Conservation (phyloP, 1,140 invertebrate genomes). For the Drosophila kurseongensis region DNA sequence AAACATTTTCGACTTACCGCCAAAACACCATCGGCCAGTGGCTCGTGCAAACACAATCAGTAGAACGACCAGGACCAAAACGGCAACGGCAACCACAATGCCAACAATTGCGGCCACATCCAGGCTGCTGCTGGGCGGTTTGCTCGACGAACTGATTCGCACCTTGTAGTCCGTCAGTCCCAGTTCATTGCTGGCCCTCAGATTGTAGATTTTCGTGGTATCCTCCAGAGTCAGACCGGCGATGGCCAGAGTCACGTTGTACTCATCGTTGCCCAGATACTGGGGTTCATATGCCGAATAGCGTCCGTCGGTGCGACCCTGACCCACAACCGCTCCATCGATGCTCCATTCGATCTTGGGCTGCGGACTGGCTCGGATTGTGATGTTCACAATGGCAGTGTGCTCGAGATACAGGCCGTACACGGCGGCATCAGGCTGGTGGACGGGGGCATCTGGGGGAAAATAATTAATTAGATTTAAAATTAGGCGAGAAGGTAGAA, state of each 20-base stretch:
- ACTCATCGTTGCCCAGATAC: constrained; percentile 87
- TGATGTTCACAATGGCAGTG: constrained; percentile 88
- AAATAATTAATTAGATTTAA: not conserved
- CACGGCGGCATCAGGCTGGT: constrained; percentile 85
- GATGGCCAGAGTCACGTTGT: constrained; percentile 88
- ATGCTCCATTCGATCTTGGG: constrained; percentile 89
- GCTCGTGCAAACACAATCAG: constrained; percentile 90
- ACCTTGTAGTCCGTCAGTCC: constrained; percentile 88
- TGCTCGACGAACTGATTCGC: constrained; percentile 86
- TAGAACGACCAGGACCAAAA: constrained; percentile 88
- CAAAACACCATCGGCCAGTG: constrained; percentile 93
- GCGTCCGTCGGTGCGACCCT: constrained; percentile 84
- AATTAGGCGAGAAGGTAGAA: no score
- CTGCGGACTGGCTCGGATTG: constrained; percentile 88
- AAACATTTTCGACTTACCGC: constrained; percentile 87
- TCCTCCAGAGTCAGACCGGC: constrained; percentile 90
- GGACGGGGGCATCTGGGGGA: constrained; percentile 87
- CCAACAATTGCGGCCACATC: constrained; percentile 90
- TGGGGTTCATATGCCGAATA: constrained; percentile 74
- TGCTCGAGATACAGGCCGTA: constrained; percentile 90
- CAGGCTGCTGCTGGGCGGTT: constrained; percentile 87
- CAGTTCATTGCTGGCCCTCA: constrained; percentile 88
- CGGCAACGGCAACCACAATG: constrained; percentile 89
- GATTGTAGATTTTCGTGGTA: constrained; percentile 88
- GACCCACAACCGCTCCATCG: constrained; percentile 86